Percentiles rank a stretch among this genome's conserved stretches.
These are phyloP conservation scores for Eulemur rufifrons DNA, from an alignment of 2,113 vertebrate genomes.

Conservation along the genomic window DNA sequence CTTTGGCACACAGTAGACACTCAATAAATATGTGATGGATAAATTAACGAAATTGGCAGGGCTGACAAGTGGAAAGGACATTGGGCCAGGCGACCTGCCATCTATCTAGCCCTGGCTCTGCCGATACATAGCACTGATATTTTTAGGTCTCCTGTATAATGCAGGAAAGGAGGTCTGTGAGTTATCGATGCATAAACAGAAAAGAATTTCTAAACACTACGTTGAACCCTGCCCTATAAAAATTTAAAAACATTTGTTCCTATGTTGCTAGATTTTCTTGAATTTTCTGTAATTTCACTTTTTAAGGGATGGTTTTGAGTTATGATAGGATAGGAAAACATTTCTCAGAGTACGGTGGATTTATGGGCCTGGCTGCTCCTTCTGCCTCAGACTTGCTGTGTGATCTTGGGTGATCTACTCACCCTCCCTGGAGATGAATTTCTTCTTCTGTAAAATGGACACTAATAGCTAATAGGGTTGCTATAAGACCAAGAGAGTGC, in stretches of 20 bases:
- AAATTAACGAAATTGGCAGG: not conserved
- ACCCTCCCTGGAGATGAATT: not conserved
- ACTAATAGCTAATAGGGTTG: not conserved
- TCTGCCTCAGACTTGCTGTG: not conserved
- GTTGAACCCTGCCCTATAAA: not conserved
- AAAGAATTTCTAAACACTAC: not conserved
- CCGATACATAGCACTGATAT: not conserved
- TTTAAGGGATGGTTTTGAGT: not conserved
- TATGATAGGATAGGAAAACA: not conserved
- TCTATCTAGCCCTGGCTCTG: not conserved
- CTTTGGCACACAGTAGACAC: not conserved
- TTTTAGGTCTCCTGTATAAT: not conserved
- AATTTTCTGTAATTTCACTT: not conserved
- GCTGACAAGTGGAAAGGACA: not conserved
- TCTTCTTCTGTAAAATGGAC: slow-evolving; percentile 1
- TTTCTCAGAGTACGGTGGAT: not conserved
- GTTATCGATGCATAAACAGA: not conserved
- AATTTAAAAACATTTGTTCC: not conserved
- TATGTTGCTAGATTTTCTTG: slow-evolving; percentile 11
- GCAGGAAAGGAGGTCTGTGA: not conserved
- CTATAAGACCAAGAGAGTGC: not conserved
- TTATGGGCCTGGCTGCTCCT: not conserved
- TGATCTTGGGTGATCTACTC: not conserved
- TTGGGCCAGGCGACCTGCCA: not conserved
- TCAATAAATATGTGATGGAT: not conserved